These are phyloP conservation scores for Cherax destructor DNA, from an alignment of 1,140 invertebrate genomes.

Conservation along the genomic window DNA sequence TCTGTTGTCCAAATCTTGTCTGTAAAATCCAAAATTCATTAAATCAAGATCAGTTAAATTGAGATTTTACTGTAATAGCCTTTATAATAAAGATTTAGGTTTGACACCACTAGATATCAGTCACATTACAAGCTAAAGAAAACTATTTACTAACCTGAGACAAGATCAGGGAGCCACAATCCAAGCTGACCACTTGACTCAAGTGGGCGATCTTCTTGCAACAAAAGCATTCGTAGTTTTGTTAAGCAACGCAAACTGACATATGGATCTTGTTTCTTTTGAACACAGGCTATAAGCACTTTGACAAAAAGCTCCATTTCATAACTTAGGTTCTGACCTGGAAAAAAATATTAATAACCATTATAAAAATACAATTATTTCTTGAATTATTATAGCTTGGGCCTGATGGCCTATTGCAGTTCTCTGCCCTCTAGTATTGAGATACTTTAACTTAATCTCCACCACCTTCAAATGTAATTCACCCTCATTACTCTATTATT, in stretches of 20 bases:
- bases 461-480: no score
- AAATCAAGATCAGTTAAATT: no score
- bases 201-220: constrained; percentile 29
- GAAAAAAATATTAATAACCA: neutral
- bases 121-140: neutral
- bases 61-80: no score
- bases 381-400: no score
- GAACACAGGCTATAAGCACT: constrained; percentile 24
- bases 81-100: no score
- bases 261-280: constrained; percentile 39
- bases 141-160: constrained; percentile 23
- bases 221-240: constrained; percentile 17
- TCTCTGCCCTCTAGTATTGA: no score
- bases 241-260: constrained; percentile 37
- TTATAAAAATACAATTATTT: neutral
- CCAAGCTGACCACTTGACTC: constrained; percentile 29
- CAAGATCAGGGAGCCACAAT: constrained; percentile 30
- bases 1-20: no score
- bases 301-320: constrained; percentile 26
- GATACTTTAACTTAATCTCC: no score
- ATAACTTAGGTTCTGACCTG: constrained; percentile 32
- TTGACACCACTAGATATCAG: no score
- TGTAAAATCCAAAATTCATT: no score
- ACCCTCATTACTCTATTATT: no score
- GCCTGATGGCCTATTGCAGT: no score